Conservation (phyloP, 2,888 invertebrate species). For the Tryphoninae sp. region DNA sequence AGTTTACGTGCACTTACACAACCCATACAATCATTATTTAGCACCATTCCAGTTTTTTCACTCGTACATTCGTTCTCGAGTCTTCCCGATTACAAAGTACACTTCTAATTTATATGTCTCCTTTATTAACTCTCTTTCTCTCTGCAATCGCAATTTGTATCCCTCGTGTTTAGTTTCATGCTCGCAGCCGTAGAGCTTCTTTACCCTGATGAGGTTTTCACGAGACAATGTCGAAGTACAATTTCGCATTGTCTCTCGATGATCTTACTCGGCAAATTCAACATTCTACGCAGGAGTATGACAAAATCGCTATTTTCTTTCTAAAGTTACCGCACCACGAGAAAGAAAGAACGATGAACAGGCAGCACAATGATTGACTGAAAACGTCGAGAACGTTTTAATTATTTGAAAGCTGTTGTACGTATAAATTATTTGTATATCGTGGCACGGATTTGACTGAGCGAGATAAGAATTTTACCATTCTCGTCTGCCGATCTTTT, state of each 20-base stretch:
- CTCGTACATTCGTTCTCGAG: slow-evolving; percentile 23
- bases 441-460: slow-evolving; percentile 29
- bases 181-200: too few relatives aligned
- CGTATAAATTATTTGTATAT: slow-evolving; percentile 1
- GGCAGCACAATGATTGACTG: slow-evolving; percentile 17
- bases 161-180: not conserved
- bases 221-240: not conserved
- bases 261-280: not conserved
- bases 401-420: slow-evolving; percentile 28
- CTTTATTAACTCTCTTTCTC: not conserved
- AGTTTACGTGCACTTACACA: not conserved
- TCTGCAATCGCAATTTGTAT: not conserved
- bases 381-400: slow-evolving; percentile 17
- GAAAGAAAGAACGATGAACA: not conserved
- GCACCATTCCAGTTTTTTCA: slow-evolving; percentile 31
- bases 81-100: slow-evolving; percentile 6
- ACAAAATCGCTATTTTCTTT: not conserved
- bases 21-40: slow-evolving; percentile 15
- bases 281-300: not conserved
- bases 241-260: not conserved
- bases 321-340: not conserved
- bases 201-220: not conserved
- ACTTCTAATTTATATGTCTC: not conserved
- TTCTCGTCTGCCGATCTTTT: slow-evolving; percentile 34
- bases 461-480: slow-evolving; percentile 21